Base-by-base conservation (phyloP, 2,113 vertebrate genomes). In the Ctenomys sociabilis region DNA sequence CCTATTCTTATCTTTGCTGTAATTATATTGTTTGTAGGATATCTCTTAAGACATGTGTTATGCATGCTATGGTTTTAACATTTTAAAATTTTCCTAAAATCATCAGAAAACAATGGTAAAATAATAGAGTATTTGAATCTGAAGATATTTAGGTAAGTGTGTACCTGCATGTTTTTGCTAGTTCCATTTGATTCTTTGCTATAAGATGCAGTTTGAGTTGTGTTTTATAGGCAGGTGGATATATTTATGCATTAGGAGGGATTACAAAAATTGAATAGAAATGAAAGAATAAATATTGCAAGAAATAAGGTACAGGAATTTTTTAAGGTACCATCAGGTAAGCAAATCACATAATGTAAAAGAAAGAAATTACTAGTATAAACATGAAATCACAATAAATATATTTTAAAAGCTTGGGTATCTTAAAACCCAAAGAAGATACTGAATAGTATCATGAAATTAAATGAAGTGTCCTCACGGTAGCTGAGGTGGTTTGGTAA, bases 181-280 rank as follows among this genome's bases (percentile, higher is more conserved):
- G 72, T 95, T 94, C 12, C 37, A 63, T 11, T 40, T 52, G 28
- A 30, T 19, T 96, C 87, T 93, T 94, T 93, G 52, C 61, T 89
- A 5, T 84, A 32, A 86, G 94, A 82, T 95, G 28, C 5, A 77
- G 2, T 70, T 93, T 93, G 54, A 49, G 6, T 88, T 95, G 64
- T 49, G 11, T 95, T 92, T 85, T 87, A 78, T 84, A 93, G 94
- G 61, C 7, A 89, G 26, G 13, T 89, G 68, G 59, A 9, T 91
- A 1, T 57, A 77, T 85, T 89, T 85, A 61, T 91, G 16, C 19
- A 81, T 8, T 91, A 4, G 66, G 22, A 45, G 11, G 30, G 37
- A 59, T 24, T 94, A n/a, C 81, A 88, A 96, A 97, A 96, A 88
- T 54, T 85, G 2, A 85, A 90, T 26, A 91, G 63, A 93, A 97